Conservation (phyloP, 2,888 invertebrate species). For the Calliscelio sp. region DNA sequence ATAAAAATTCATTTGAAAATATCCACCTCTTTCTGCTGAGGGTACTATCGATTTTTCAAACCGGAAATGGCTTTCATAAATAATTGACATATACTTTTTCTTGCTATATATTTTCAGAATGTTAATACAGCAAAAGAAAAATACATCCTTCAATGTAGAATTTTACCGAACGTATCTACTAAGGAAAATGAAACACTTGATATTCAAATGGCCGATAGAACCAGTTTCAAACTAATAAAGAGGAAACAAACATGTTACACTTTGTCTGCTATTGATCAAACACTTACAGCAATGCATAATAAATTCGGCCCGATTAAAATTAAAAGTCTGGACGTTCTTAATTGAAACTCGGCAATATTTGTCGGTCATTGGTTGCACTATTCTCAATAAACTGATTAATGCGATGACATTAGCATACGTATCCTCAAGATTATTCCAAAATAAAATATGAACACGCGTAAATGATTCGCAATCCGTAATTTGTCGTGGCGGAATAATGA, state of each 20-base stretch:
- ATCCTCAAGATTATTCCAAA: constrained; percentile 7
- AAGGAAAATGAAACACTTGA: constrained; percentile 17
- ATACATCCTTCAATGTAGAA: background rate
- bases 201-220: constrained; percentile 3
- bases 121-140: constrained; percentile 12
- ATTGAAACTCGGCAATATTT: background rate
- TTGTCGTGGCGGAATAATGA: constrained; percentile 49
- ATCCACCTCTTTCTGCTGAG: background rate
- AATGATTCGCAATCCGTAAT: constrained; percentile 44
- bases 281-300: too few relatives aligned
- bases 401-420: constrained; percentile 12
- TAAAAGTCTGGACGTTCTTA: too few relatives aligned
- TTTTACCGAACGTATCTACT: background rate
- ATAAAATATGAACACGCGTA: constrained; percentile 20
- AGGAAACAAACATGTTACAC: too few relatives aligned
- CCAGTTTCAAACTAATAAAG: constrained; percentile 8
- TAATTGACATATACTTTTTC: constrained; percentile 21
- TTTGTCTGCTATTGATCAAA: too few relatives aligned
- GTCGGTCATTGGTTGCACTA: background rate
- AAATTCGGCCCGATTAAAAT: too few relatives aligned
- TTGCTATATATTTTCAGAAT: constrained; percentile 17
- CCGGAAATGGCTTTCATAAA: constrained; percentile 20
- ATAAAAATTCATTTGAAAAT: constrained; percentile 81
- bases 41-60: constrained; percentile 2
- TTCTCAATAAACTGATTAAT: constrained; percentile 21